Evolutionary conservation across 2,113 vertebrate species (phyloP), one percentile per base, ranked within the genome.

Genomic region (Tragelaphus buxtoni): DNA sequence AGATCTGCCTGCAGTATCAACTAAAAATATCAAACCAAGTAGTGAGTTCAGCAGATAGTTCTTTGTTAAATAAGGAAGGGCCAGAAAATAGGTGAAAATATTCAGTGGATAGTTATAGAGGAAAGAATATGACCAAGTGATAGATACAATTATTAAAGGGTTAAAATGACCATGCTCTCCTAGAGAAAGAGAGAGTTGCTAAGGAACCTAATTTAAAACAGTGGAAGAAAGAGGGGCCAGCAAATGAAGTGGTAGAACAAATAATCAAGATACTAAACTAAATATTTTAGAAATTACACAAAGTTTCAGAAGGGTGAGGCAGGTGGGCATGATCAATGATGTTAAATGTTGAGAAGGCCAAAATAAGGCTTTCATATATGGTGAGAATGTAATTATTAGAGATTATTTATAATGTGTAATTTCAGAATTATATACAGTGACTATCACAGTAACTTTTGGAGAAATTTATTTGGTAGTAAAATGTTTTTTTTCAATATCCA

Each of bases 381-480:
- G 20, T 85, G 28, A 91, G 49, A 96, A 76, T 61, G 10, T 82
- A 26, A 42, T 88, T 83, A 69, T 72, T 39, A 76, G 61, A 58
- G 49, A 61, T 80, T 94, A 85, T 39, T 91, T 84, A 7, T 86
- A 88, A 61, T 85, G 30, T 56, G 13, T 22, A 74, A 2, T 94
- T 79, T 88, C 32, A 91, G 39, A 63, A 81, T 93, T 80, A 45
- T 80, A 7, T 91, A 28, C 13, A 85, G 13, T 45, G 22, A 4
- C 53, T 84, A 88, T 51, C 5, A 90, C 47, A 47, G 60, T 91
- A 86, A 58, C 17, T 88, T 94, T 91, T 53, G 24, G 91, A 96
- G 45, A 85, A 91, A 96, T 85, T 94, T 85, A 88, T 56, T 84
- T 89, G 7, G 12, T 94, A 24, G 53, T 79, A n/a, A 94, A 88